Base-by-base conservation (phyloP, 2,113 vertebrate species). In the Phyllostomus hastatus region DNA sequence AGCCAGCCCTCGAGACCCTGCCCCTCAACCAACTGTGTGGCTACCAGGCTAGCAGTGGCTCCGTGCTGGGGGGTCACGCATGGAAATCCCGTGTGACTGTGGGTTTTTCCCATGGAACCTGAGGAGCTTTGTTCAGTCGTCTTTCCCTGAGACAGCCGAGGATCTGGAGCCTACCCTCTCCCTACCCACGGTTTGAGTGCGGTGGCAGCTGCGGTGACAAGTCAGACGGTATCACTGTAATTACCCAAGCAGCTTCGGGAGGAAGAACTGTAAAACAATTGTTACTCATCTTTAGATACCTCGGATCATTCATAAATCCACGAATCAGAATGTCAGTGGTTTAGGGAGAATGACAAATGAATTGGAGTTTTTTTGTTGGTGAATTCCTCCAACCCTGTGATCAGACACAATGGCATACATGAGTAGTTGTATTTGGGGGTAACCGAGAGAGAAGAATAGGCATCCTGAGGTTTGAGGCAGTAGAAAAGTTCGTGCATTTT, bases 241-340 rank as follows among this genome's bases (percentile, higher is more conserved):
- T 92, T 79, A 73, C 38, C 54, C 12, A 73, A 79, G 35, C 8
- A 10, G 24, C 28, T 76, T 76, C 66, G 59, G 52, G 33, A 86
- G 35, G 33, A 85, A 88, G 50, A 93, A 84, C 11, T 28, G 67
- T 80, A 52, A 95, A 72, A 11, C 79, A 52, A 83, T 66, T 43
- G 54, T 92, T 89, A 91, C 19, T 82, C 54, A 69, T 86, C 59
- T 82, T 57, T 57, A 50, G 26, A 28, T 91, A 31, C 59, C 79
- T 91, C 73, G 33, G 22, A 89, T 86, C 48, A 78, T 88, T 94
- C 7, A 4, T 43, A 67, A 95, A 94, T 91, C 38, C 80, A 14
- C 72, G 78, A 81, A 97, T 94, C 57, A 82, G 35, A 91, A 79
- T 85, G 43, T 91, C 46, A 89, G 24, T 46, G n/a, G 19, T 66